These are phyloP conservation scores for Trachurus trachurus DNA, from an alignment of 2,797 vertebrate genomes.

Conservation along the genomic window DNA sequence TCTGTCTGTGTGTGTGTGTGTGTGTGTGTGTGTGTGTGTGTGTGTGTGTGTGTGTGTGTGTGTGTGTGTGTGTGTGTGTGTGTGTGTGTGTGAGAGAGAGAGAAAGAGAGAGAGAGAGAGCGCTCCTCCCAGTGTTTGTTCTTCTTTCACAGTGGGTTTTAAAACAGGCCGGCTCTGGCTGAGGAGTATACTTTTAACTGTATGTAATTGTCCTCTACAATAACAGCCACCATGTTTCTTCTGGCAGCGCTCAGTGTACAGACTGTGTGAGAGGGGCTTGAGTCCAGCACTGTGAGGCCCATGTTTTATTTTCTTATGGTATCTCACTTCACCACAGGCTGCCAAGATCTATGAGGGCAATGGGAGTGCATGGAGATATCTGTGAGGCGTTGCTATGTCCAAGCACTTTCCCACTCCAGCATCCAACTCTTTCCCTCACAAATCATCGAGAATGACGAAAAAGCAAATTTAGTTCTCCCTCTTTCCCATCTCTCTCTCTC, in stretches of 20 bases:
- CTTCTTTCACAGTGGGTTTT: conserved; percentile 64
- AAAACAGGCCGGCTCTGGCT: conserved; percentile 56
- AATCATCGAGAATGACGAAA: conserved; percentile 28
- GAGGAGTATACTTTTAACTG: conserved; percentile 63
- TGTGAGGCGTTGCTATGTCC: conserved; percentile 33
- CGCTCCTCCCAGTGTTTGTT: conserved; percentile 68
- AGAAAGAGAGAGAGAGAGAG: conserved; percentile 10
- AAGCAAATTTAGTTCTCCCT: conserved; percentile 5
- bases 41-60: background rate
- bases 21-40: no score
- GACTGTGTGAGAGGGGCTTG: conserved; percentile 51
- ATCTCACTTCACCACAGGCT: conserved; percentile 68
- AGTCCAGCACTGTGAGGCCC: conserved; percentile 56
- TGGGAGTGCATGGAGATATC: conserved; percentile 64
- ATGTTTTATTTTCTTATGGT: conserved; percentile 76
- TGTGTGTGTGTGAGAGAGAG: no score
- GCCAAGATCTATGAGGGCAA: conserved; percentile 72
- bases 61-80: no score
- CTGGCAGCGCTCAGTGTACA: conserved; percentile 60
- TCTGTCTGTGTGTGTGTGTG: no score
- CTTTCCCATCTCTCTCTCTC: conserved; percentile 1
- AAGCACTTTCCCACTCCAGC: conserved; percentile 54
- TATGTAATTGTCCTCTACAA: conserved; percentile 78
- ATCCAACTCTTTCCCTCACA: conserved; percentile 41
- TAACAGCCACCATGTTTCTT: conserved; percentile 78